Base-by-base conservation (phyloP, 2,797 vertebrate species). In the Simalia tracyae region DNA sequence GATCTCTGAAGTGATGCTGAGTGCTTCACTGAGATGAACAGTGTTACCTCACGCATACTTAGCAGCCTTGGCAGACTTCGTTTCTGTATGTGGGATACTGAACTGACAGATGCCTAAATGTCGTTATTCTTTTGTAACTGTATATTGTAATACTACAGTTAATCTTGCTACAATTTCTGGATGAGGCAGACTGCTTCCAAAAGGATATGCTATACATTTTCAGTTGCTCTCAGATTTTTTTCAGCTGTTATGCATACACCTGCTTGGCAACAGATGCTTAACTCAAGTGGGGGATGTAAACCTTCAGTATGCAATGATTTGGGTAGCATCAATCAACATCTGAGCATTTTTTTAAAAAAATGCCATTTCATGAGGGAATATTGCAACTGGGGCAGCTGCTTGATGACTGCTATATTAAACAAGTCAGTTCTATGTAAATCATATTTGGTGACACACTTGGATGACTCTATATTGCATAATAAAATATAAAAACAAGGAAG, bases 181-280 rank as follows among this genome's bases (percentile, higher is more conserved):
- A 59, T n/a, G 31, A 89, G 86, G 72, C 59, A 91, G 46, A 91
- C 59, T 91, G 92, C 63, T 26, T 91, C 88, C 36, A 89, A 59
- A 89, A 81, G 36, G 31, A 76, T 24, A 81, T 42, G 22, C 31
- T 89, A 24, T 42, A 19, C 0, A 14, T 36, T 76, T 17, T 57
- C 42, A 66, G 59, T 59, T 60, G 68, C 6, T 76, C 56, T 81
- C 12, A 89, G 88, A 89, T 76, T 56, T 60, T 89, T 89, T 89
- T 26, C 11, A 46, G 66, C 31, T 89, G 31, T 89, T 57, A 89
- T 57, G 36, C 31, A 60, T 15, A 36, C 59, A 81, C 68, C 56
- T 89, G n/a, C 56, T 64, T 81, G 36, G 31, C 12, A 59, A 60
- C 89, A 60, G 56, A 36, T 42, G 50, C 46, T 81, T 89, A 59